These are phyloP conservation scores for Poeciliopsis infans DNA, from an alignment of 2,797 vertebrate species.

Conservation along the genomic window DNA sequence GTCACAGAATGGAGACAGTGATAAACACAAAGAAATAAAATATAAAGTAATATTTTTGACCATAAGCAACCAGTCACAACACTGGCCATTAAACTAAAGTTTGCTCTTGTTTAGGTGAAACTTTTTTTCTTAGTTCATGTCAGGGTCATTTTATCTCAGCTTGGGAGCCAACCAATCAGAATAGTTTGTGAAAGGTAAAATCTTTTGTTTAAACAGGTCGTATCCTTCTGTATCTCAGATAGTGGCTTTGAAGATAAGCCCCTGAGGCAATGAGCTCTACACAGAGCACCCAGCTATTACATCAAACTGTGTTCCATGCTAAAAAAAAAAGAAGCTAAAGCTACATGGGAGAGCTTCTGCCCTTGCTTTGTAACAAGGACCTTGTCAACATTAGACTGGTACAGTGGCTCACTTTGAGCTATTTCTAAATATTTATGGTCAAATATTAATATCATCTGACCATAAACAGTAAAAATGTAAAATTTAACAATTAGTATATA, in stretches of 20 bases:
- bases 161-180: background rate
- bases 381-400: background rate
- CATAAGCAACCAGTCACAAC: background rate
- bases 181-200: background rate
- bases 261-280: background rate
- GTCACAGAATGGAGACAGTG: background rate
- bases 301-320: background rate
- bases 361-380: background rate
- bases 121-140: background rate
- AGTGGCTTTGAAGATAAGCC: background rate
- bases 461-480: too few species aligned
- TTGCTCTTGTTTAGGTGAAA: background rate
- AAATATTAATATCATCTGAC: too few species aligned
- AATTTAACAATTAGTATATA: too few species aligned
- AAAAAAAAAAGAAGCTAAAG: background rate
- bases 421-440: too few species aligned
- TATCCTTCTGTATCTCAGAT: background rate
- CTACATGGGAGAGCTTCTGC: background rate
- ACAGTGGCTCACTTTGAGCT: background rate
- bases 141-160: background rate
- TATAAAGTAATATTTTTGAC: background rate
- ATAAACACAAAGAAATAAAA: background rate
- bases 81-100: background rate
- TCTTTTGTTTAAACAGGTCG: background rate
- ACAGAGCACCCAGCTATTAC: background rate